These are phyloP conservation scores for Anodontia alba DNA, from an alignment of 2,888 invertebrate genomes.

Conservation along the genomic window DNA sequence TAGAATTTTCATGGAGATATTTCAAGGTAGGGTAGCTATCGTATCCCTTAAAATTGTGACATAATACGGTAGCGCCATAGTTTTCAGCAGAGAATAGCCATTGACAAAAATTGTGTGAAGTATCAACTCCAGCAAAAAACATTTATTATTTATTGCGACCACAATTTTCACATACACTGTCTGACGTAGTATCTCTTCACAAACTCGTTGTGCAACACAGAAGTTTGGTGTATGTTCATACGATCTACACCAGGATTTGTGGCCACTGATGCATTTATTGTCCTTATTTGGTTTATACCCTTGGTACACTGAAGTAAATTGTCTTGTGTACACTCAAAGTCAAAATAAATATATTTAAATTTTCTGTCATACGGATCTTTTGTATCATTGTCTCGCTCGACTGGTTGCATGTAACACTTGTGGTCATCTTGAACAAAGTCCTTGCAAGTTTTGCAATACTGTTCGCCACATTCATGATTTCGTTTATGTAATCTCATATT, in stretches of 20 bases:
- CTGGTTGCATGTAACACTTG: slow-evolving; percentile 16
- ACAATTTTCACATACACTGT: background rate
- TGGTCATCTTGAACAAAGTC: background rate
- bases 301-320: background rate
- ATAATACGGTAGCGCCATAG: no score
- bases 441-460: slow-evolving; percentile 5
- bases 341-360: background rate
- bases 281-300: background rate
- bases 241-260: background rate
- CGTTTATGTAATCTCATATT: background rate
- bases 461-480: background rate
- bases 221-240: background rate
- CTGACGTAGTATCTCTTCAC: background rate
- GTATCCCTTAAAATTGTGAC: no score
- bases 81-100: slow-evolving; percentile 23
- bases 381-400: background rate
- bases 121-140: background rate
- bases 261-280: background rate
- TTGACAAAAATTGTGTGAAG: slow-evolving; percentile 43
- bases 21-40: no score
- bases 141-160: no score
- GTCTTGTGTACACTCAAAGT: background rate
- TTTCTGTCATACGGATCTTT: no score
- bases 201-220: slow-evolving; percentile 4
- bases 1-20: background rate